Conservation (phyloP, 2,113 vertebrate species). For the Glaucomys volans region DNA sequence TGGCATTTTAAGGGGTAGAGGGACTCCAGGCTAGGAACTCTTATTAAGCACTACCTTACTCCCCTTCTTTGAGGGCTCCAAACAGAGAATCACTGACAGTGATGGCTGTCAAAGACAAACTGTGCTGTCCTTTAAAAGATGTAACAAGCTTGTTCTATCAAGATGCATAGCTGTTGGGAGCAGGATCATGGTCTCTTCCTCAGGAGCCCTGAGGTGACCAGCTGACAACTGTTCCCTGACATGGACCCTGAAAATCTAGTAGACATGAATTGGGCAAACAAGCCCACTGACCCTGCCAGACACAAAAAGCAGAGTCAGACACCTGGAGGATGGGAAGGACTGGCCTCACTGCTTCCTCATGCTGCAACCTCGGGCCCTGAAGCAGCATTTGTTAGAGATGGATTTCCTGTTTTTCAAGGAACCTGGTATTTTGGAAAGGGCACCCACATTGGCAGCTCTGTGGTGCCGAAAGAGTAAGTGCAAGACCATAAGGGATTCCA, state of each 20-base stretch:
- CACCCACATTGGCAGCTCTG: background rate
- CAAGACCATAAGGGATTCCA: background rate
- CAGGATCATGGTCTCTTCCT: background rate
- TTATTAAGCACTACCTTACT: background rate
- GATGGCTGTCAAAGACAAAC: background rate
- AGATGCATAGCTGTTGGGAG: too few relatives aligned
- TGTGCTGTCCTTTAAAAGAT: background rate
- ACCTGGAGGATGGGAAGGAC: background rate
- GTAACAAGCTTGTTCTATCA: background rate
- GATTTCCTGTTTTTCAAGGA: background rate
- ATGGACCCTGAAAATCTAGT: background rate
- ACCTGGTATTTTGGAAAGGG: background rate
- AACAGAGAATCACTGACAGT: background rate
- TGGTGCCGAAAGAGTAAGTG: fast-evolving
- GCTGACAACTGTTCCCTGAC: background rate
- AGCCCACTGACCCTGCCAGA: fast-evolving
- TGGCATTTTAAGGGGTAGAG: background rate
- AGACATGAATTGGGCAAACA: background rate
- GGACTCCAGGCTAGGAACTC: background rate
- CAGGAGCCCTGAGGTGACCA: background rate
- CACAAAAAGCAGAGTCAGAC: background rate
- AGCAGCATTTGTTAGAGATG: background rate
- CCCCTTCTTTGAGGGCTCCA: background rate
- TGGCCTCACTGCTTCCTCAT: background rate
- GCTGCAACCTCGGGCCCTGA: background rate